phyloP scores from a whole-genome alignment of 2,888 invertebrate species.

The Anorthoa munda region DNA sequence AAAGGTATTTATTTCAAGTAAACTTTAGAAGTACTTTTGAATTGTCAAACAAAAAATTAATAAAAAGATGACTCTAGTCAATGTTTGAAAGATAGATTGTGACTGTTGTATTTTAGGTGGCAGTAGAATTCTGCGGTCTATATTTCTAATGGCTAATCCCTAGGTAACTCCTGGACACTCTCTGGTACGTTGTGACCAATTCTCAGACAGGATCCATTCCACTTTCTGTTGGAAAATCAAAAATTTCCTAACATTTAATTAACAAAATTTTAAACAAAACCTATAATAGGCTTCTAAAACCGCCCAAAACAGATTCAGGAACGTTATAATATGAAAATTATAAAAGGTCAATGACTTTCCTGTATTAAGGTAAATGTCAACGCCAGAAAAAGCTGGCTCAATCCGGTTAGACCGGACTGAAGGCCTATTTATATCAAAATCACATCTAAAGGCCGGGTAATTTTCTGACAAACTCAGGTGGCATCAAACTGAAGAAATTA shows the following conservation, averaged over 20 bases:
- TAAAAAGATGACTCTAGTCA: too few species aligned
- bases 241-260: background rate
- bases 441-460: background rate
- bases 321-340: constrained; percentile 1
- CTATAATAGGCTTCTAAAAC: background rate
- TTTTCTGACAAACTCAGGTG: constrained; percentile 5
- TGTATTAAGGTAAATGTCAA: constrained; percentile 36
- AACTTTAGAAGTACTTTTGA: too few species aligned
- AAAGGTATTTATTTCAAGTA: too few species aligned
- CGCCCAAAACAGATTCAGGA: constrained; percentile 7
- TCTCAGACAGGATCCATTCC: background rate
- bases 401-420: background rate
- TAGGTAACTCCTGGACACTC: too few species aligned
- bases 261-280: background rate
- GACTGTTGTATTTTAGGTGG: too few species aligned
- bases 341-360: constrained; percentile 26
- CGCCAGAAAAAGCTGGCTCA: constrained; percentile 4
- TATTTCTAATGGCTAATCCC: too few species aligned
- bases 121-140: too few species aligned
- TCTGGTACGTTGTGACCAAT: too few species aligned
- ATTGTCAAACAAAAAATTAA: too few species aligned
- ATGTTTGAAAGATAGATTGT: too few species aligned
- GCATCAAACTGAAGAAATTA: background rate
- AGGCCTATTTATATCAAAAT: constrained; percentile 22
- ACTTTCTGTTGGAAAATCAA: background rate